These are phyloP conservation scores for Phrynocephalus guinanensis DNA, from an alignment of 2,797 vertebrate species.

Conservation along the genomic window DNA sequence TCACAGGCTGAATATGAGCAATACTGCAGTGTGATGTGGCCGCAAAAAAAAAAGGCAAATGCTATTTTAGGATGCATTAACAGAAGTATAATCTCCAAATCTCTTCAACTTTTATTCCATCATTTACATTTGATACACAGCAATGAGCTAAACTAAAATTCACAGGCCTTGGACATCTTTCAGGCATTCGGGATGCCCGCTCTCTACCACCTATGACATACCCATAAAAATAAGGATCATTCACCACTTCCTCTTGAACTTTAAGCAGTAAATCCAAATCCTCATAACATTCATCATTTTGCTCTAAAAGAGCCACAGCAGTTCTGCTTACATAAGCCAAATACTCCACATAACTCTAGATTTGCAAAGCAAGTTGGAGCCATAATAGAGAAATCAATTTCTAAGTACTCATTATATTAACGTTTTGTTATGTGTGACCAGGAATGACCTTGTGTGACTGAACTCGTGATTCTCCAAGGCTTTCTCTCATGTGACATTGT, in stretches of 20 bases:
- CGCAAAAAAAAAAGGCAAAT: too few species aligned
- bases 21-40: too few species aligned
- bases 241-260: background rate
- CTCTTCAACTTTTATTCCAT: background rate
- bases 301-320: background rate
- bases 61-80: too few species aligned
- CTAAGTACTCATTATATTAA: conserved; percentile 30
- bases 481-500: background rate
- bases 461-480: background rate
- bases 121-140: too few species aligned
- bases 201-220: background rate
- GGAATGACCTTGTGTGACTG: background rate
- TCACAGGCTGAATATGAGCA: too few species aligned
- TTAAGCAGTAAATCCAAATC: background rate
- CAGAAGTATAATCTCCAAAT: too few species aligned
- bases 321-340: conserved; percentile 8
- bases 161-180: background rate
- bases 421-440: background rate
- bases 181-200: background rate
- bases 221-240: background rate
- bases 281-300: background rate
- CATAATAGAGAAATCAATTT: conserved; percentile 28
- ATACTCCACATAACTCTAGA: conserved; percentile 15
- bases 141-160: background rate
- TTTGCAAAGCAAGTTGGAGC: conserved; percentile 22